Evolutionary conservation across 2,113 vertebrate genomes (phyloP), one percentile per base, ranked within the genome.

Genomic region (Megaptera novaeangliae): DNA sequence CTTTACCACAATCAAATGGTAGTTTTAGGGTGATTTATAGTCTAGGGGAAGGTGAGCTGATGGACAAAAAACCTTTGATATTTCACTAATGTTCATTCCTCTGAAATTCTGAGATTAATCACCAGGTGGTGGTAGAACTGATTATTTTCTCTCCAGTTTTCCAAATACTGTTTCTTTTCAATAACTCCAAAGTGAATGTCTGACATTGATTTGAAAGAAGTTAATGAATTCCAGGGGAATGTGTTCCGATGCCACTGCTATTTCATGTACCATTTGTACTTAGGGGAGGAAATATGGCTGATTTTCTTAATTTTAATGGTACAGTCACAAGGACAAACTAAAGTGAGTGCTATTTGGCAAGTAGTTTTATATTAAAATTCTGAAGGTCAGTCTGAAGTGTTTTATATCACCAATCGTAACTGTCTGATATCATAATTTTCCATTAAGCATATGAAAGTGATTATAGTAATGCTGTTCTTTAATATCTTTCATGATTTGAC

Each of bases 201-300:
- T 98, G 98, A 99, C 98, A 98, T 98, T 98, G 99, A 98, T 99
- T 98, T 99, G 98, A 99, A 98, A 98, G 98, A 99, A 99, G 98
- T 97, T 96, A 84, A 91, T 98, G 97, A 83, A 95, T 46, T 88
- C 75, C 87, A 95, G 71, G 78, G 59, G 52, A 75, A 78, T 97
- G 97, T n/a, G 72, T 39, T 90, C 57, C 82, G 81, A 55, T 82
- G 66, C 75, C 80, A 88, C 78, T 94, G 93, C 96, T 71, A 44
- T 63, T 96, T 93, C 84, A 10, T 55, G 93, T 77, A 88, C 90
- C 39, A 13, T 88, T 95, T 95, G 94, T 96, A 93, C 84, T 93
- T 74, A 72, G 77, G n/a, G 52, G 96, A 92, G 41, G 85, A 97
- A 95, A 92, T 97, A 69, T 77, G 95, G 78, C 97, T 92, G 94